phyloP scores from a whole-genome alignment of 2,113 vertebrate species.

The Symphodus melops region DNA sequence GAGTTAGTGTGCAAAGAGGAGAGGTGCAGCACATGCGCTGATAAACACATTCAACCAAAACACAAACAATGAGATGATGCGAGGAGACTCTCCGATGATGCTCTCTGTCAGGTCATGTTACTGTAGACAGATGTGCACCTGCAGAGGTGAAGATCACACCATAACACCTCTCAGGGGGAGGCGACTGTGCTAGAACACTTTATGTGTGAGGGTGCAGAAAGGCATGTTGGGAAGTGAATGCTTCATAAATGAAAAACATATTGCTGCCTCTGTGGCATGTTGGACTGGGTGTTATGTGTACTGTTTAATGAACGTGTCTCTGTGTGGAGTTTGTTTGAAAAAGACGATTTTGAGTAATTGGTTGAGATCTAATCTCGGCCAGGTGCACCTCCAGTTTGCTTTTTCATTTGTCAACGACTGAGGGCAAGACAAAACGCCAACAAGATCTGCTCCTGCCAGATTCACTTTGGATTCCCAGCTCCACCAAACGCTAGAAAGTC shows the following conservation, averaged over 20 bases:
- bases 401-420: conserved; percentile 18
- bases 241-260: neutral
- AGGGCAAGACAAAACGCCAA: conserved; percentile 6
- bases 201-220: conserved; percentile 5
- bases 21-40: neutral
- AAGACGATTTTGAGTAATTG: neutral
- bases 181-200: neutral
- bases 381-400: conserved; percentile 17
- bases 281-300: neutral
- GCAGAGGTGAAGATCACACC: conserved; percentile 20
- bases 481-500: neutral
- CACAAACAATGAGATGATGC: neutral
- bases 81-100: conserved; percentile 11
- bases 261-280: neutral
- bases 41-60: neutral
- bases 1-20: neutral
- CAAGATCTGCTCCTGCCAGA: neutral
- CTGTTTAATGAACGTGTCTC: too few relatives aligned
- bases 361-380: neutral
- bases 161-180: conserved; percentile 17
- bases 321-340: neutral
- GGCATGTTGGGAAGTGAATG: neutral
- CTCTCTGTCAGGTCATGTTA: conserved; percentile 32
- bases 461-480: neutral
- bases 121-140: conserved; percentile 24